These are phyloP conservation scores for Ophiodon elongatus DNA, from an alignment of 2,113 vertebrate species.

Conservation along the genomic window DNA sequence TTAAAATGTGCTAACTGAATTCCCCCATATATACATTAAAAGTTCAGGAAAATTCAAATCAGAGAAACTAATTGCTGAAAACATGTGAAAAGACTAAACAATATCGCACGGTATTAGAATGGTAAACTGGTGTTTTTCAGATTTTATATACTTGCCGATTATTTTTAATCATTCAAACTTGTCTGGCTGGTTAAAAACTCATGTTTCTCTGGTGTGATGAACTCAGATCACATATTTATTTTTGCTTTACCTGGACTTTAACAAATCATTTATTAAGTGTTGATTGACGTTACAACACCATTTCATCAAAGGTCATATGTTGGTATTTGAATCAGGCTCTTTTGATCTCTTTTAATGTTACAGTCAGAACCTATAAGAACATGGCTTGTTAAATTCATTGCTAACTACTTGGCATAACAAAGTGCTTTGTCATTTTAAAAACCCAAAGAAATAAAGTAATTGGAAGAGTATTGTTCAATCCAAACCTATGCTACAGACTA, in stretches of 20 bases:
- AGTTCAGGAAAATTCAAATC: too few species aligned
- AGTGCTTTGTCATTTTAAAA: neutral
- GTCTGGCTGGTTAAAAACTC: neutral
- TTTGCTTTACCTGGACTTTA: neutral
- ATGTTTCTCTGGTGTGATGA: too few species aligned
- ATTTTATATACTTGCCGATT: too few species aligned
- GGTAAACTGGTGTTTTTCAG: too few species aligned
- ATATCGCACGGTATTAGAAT: too few species aligned
- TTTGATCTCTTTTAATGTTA: neutral
- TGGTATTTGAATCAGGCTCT: neutral
- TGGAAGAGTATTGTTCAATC: neutral
- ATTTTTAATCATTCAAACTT: neutral
- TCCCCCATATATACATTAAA: neutral
- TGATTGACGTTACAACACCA: neutral
- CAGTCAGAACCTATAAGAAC: neutral
- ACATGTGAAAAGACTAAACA: too few species aligned
- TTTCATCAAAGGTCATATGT: neutral
- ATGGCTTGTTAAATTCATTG: too few species aligned
- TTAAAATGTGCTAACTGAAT: neutral
- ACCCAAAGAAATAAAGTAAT: too few species aligned
- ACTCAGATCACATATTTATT: neutral
- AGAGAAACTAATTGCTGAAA: too few species aligned
- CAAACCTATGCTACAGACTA: neutral
- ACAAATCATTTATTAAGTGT: neutral
- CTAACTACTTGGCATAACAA: neutral